Evolutionary conservation across 2,888 invertebrate genomes (phyloP).

Genomic region (Trichogramma dendrolimi): DNA sequence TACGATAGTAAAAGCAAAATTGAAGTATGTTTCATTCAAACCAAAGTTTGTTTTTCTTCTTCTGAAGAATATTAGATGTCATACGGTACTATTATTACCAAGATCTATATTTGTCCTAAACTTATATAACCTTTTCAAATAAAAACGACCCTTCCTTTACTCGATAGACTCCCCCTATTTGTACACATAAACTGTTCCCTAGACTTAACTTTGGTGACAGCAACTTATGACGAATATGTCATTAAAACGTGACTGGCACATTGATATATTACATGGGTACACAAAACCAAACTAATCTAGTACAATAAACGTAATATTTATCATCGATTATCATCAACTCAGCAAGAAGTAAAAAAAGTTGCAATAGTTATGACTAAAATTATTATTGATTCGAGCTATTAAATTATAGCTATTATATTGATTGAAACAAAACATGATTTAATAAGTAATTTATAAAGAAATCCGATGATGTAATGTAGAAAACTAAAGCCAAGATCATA

Average conservation of each 20-base stretch:
- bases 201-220: conserved; percentile 11
- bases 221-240: conserved; percentile 14
- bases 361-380: too few relatives aligned
- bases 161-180: conserved; percentile 15
- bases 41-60: conserved; percentile 20
- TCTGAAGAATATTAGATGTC: conserved; percentile 13
- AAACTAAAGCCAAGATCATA: too few relatives aligned
- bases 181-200: conserved; percentile 9
- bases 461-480: too few relatives aligned
- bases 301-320: neutral
- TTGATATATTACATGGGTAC: neutral
- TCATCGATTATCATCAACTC: neutral
- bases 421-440: too few relatives aligned
- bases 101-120: conserved; percentile 27
- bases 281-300: too few relatives aligned
- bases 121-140: conserved; percentile 26
- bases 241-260: conserved; percentile 11
- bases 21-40: conserved; percentile 17
- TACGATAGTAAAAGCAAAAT: neutral
- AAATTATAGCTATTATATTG: too few relatives aligned
- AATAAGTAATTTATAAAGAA: too few relatives aligned
- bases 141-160: conserved; percentile 11
- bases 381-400: too few relatives aligned
- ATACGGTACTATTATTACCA: conserved; percentile 20
- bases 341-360: too few relatives aligned